Conservation (phyloP, 2,797 vertebrate genomes). For the Acridotheres tristis region DNA sequence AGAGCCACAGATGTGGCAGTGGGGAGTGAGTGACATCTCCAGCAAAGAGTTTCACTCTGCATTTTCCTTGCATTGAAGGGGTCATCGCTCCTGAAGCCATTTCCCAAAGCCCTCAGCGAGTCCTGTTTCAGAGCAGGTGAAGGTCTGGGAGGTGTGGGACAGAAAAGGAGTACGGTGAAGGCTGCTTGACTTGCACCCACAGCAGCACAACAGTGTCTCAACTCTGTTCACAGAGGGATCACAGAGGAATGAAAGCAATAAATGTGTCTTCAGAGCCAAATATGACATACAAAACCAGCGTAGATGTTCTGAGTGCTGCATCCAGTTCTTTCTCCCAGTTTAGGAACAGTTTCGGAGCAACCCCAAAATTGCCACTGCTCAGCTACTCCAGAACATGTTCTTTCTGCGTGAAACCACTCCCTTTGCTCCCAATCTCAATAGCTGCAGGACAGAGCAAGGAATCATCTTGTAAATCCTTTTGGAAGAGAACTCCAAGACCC, state of each 20-base stretch:
- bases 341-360: rapidly evolving
- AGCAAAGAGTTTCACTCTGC: not conserved
- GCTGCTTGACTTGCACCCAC: too few relatives aligned
- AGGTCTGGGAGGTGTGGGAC: not conserved
- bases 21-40: rapidly evolving
- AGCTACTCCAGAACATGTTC: not conserved
- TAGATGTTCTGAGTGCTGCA: rapidly evolving
- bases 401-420: not conserved
- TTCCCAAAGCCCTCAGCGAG: not conserved
- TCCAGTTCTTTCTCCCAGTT: not conserved
- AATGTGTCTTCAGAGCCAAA: not conserved
- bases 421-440: not conserved
- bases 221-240: too few relatives aligned
- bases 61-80: not conserved
- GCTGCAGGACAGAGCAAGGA: not conserved
- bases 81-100: not conserved
- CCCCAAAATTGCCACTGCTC: not conserved
- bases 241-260: not conserved
- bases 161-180: not conserved
- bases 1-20: not conserved
- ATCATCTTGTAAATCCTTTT: not conserved
- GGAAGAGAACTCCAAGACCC: not conserved
- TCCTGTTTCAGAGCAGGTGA: not conserved
- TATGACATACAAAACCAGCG: rapidly evolving
- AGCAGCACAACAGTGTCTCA: not conserved